phyloP scores from a whole-genome alignment of 1,140 invertebrate genomes.

The Megathymus violae region DNA sequence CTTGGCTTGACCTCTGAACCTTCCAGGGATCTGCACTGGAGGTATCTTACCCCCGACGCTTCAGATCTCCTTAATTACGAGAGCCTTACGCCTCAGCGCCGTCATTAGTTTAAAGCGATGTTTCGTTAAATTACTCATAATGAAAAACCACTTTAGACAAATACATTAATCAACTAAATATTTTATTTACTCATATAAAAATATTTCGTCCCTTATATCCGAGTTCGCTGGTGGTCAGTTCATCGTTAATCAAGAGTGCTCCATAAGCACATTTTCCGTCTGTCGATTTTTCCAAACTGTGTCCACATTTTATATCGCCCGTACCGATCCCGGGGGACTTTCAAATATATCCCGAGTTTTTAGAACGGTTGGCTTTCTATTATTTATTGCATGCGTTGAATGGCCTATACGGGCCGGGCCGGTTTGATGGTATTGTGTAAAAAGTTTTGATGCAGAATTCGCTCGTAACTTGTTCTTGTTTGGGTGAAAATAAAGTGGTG shows the following conservation, averaged over 20 bases:
- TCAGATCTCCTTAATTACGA: too few relatives aligned
- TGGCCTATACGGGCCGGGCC: slow-evolving; percentile 17
- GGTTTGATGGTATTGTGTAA: slow-evolving; percentile 33
- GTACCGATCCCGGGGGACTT: slow-evolving; percentile 28
- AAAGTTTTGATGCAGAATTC: slow-evolving; percentile 30
- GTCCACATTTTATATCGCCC: slow-evolving; percentile 27
- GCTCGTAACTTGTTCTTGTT: slow-evolving; percentile 3
- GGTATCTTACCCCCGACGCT: too few relatives aligned
- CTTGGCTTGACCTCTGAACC: too few relatives aligned
- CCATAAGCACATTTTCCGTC: slow-evolving; percentile 9
- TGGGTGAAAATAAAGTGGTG: slow-evolving; percentile 22
- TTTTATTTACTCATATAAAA: too few relatives aligned
- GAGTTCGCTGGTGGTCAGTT: slow-evolving; percentile 3
- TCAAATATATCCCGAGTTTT: slow-evolving; percentile 31
- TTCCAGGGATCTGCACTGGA: too few relatives aligned
- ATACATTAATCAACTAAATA: too few relatives aligned
- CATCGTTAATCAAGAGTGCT: slow-evolving; percentile 29
- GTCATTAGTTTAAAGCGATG: too few relatives aligned
- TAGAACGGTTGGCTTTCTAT: slow-evolving; percentile 32
- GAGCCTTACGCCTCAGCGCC: too few relatives aligned
- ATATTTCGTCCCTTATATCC: neutral
- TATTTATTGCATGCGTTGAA: slow-evolving; percentile 32
- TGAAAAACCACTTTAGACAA: too few relatives aligned
- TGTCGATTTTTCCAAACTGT: slow-evolving; percentile 21
- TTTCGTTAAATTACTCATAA: too few relatives aligned